Evolutionary conservation across 2,797 vertebrate genomes (phyloP).

Genomic region (Vultur gryphus): DNA sequence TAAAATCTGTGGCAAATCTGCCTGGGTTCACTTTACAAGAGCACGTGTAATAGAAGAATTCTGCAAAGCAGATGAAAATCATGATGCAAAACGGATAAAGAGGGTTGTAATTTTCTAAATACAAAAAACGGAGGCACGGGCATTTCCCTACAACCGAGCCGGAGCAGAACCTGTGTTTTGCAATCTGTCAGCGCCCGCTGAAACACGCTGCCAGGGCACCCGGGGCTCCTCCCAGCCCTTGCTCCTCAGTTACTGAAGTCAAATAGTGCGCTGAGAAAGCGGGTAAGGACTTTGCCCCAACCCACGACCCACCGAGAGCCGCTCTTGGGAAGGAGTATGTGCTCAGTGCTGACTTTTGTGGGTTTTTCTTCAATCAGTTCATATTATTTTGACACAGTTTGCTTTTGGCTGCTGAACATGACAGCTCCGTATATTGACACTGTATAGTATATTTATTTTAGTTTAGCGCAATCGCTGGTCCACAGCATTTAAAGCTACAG

Average conservation of each 20-base stretch:
- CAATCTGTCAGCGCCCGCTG: not conserved
- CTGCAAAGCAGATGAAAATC: not conserved
- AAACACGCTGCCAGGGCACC: not conserved
- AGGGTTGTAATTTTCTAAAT: not conserved
- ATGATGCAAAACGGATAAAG: not conserved
- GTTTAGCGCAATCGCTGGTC: slow-evolving; percentile 3
- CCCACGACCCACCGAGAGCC: rapidly evolving
- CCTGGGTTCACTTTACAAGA: not conserved
- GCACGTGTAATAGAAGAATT: rapidly evolving
- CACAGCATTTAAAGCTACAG: slow-evolving; percentile 7
- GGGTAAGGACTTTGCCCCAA: not conserved
- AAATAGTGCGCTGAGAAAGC: not conserved
- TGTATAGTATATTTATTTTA: slow-evolving; percentile 26
- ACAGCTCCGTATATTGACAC: not conserved
- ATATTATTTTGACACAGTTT: not conserved
- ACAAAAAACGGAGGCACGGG: not conserved
- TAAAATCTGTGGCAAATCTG: not conserved
- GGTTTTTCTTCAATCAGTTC: not conserved
- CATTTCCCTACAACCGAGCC: not conserved
- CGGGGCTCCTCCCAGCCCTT: not conserved
- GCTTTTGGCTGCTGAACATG: not conserved
- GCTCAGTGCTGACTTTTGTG: not conserved
- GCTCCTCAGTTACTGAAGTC: not conserved
- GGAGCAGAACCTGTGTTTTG: not conserved
- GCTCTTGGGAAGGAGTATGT: not conserved